phyloP scores from a whole-genome alignment of 2,888 invertebrate genomes.

The Ophion costatus region DNA sequence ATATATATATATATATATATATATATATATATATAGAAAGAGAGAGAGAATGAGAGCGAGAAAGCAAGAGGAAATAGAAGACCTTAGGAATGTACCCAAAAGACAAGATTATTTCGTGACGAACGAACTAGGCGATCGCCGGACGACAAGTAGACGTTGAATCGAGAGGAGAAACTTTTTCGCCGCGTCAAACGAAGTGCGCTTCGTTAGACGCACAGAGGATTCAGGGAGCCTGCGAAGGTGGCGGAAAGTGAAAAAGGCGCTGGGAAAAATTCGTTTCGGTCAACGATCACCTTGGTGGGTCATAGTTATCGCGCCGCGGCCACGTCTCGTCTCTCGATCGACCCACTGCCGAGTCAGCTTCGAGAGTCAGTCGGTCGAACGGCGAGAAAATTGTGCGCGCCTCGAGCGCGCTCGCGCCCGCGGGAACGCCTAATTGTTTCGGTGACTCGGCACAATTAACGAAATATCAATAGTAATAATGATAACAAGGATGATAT shows the following conservation, averaged over 20 bases:
- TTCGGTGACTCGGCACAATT: conserved; percentile 46
- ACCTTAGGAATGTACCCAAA: too few relatives aligned
- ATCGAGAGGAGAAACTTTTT: conserved; percentile 56
- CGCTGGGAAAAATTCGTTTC: conserved; percentile 24
- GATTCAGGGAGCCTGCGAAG: not conserved
- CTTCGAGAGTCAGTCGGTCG: conserved; percentile 23
- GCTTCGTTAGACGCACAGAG: not conserved
- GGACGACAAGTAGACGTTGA: conserved; percentile 14
- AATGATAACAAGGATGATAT: too few relatives aligned
- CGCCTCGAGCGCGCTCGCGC: not conserved
- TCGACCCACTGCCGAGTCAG: conserved; percentile 39
- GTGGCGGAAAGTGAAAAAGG: conserved; percentile 28
- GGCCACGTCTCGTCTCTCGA: not conserved
- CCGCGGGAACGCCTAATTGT: conserved; percentile 20
- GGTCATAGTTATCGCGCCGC: conserved; percentile 1
- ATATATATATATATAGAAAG: too few relatives aligned
- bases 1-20: too few relatives aligned
- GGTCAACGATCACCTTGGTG: conserved; percentile 9
- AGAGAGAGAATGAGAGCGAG: not conserved
- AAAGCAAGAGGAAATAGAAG: not conserved
- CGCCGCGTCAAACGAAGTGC: not conserved
- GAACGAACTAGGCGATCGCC: too few relatives aligned
- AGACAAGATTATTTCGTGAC: too few relatives aligned
- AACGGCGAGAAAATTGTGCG: conserved; percentile 8
- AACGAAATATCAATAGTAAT: conserved; percentile 1